A percentile compares a stretch with the other conserved stretches of the same genome.
phyloP scores from a whole-genome alignment of 2,888 invertebrate genomes.

The Macropis europaea region DNA sequence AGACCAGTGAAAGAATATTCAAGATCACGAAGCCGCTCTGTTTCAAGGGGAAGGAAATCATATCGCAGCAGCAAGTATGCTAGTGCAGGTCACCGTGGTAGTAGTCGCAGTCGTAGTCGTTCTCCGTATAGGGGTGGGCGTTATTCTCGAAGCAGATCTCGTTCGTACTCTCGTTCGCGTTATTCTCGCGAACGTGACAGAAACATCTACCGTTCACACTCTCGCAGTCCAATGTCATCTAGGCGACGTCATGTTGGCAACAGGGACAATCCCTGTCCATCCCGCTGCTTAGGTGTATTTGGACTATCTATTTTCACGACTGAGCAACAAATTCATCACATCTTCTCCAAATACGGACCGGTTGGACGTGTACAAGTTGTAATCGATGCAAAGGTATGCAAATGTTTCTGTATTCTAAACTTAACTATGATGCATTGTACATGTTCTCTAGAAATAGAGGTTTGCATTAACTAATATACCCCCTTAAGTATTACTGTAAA shows the following conservation, averaged over 20 bases:
- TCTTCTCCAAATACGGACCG: slow-evolving; percentile 95
- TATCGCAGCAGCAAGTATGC: slow-evolving; percentile 72
- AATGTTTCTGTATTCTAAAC: not conserved
- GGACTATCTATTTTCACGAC: slow-evolving; percentile 96
- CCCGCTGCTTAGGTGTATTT: slow-evolving; percentile 96
- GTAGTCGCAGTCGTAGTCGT: slow-evolving; percentile 82
- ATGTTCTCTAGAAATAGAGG: not conserved
- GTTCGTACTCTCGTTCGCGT: slow-evolving; percentile 81
- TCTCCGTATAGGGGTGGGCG: slow-evolving; percentile 83
- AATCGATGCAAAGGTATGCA: slow-evolving; percentile 94
- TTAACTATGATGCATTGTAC: not conserved
- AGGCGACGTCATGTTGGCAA: slow-evolving; percentile 89
- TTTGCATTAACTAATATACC: not conserved
- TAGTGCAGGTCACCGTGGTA: slow-evolving; percentile 70
- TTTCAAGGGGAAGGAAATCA: slow-evolving; percentile 77
- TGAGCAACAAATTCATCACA: slow-evolving; percentile 94
- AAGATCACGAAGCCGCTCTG: slow-evolving; percentile 77
- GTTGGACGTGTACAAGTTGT: slow-evolving; percentile 97
- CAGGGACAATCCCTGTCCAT: slow-evolving; percentile 92
- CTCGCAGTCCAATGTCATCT: slow-evolving; percentile 91
- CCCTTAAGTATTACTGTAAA: slow-evolving; percentile 4
- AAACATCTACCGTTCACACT: slow-evolving; percentile 84
- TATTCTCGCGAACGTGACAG: slow-evolving; percentile 84
- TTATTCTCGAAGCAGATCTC: slow-evolving; percentile 85
- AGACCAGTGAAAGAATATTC: slow-evolving; percentile 77